A percentile compares a stretch with the other conserved stretches of the same genome.
These are phyloP conservation scores for Spea hammondii DNA, from an alignment of 2,797 vertebrate genomes.

Conservation along the genomic window DNA sequence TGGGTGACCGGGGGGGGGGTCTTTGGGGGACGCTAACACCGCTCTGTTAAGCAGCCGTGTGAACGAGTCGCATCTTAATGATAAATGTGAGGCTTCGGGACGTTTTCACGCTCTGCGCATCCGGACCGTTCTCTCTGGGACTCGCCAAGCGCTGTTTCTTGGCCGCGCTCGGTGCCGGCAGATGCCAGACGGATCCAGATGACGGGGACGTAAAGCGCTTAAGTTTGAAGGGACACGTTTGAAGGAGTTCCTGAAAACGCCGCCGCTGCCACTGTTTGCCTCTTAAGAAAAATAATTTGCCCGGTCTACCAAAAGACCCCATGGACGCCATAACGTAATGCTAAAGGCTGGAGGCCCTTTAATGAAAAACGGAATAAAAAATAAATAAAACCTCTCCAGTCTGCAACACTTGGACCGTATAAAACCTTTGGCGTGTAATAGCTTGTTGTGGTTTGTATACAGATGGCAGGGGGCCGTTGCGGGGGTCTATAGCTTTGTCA, in stretches of 20 bases:
- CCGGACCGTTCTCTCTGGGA: too few relatives aligned
- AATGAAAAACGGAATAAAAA: slow-evolving; percentile 22
- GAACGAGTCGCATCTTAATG: too few relatives aligned
- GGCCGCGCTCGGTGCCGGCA: not conserved
- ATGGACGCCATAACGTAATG: slow-evolving; percentile 48
- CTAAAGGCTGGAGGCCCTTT: slow-evolving; percentile 53
- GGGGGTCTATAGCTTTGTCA: slow-evolving; percentile 64
- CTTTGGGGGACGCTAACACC: too few relatives aligned
- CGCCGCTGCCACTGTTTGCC: slow-evolving; percentile 17
- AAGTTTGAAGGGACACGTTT: slow-evolving; percentile 5
- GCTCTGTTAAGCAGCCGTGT: too few relatives aligned
- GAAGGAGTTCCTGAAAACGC: slow-evolving; percentile 26
- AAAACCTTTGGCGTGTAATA: slow-evolving; percentile 17
- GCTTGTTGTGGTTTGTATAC: slow-evolving; percentile 38
- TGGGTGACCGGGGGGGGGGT: too few relatives aligned
- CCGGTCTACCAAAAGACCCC: slow-evolving; percentile 37
- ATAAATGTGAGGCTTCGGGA: too few relatives aligned
- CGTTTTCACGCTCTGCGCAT: too few relatives aligned
- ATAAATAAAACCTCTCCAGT: not conserved
- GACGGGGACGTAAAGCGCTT: not conserved
- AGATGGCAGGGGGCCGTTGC: not conserved
- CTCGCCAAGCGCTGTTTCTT: too few relatives aligned
- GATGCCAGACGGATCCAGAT: slow-evolving; percentile 16
- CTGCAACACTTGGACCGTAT: not conserved
- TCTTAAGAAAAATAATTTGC: slow-evolving; percentile 19